phyloP scores from a whole-genome alignment of 2,888 invertebrate species.

The Osedax frankpressi region DNA sequence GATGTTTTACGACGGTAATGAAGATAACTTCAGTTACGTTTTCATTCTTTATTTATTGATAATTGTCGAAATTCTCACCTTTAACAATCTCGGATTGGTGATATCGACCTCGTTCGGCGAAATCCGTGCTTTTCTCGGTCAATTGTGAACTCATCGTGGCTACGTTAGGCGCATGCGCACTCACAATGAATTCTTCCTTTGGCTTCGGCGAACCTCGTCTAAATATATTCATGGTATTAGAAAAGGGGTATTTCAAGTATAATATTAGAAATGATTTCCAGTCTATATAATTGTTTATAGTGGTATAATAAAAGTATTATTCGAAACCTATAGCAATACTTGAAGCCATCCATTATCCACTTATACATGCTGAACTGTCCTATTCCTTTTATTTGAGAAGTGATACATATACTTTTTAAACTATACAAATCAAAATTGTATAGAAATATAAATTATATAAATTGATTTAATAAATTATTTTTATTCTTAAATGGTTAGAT shows the following conservation, averaged over 20 bases:
- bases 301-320: background rate
- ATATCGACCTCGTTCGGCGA: constrained; percentile 76
- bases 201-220: constrained; percentile 33
- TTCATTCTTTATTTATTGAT: too few species aligned
- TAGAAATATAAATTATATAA: too few species aligned
- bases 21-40: too few species aligned
- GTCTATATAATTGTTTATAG: background rate
- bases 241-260: too few species aligned
- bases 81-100: constrained; percentile 57
- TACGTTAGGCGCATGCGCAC: constrained; percentile 42
- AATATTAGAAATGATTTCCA: too few species aligned
- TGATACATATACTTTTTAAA: too few species aligned
- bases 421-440: too few species aligned
- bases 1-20: too few species aligned
- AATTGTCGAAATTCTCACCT: constrained; percentile 44
- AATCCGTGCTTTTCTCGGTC: constrained; percentile 89
- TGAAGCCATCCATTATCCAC: constrained; percentile 40
- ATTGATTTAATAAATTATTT: too few species aligned
- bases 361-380: constrained; percentile 45
- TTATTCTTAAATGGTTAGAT: too few species aligned
- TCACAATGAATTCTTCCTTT: constrained; percentile 45
- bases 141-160: constrained; percentile 69
- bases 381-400: constrained; percentile 47
- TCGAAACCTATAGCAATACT: constrained; percentile 36
- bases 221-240: too few species aligned